Evolutionary conservation across 2,797 vertebrate species (phyloP).

Genomic region (Kryptolebias ocellatus): DNA sequence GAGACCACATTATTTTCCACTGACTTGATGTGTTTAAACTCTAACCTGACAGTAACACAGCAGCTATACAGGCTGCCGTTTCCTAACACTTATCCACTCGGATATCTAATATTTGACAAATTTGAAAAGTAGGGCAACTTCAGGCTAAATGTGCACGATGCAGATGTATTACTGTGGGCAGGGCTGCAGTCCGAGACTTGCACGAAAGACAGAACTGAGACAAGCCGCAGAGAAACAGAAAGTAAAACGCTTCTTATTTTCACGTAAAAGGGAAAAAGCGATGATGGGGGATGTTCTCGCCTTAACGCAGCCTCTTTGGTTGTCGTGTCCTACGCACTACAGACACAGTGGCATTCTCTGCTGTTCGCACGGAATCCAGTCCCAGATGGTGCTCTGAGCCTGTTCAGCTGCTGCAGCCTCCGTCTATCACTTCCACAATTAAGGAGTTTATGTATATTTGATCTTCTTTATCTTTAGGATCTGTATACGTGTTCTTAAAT

Average conservation of each 20-base stretch:
- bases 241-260: conserved; percentile 4
- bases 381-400: conserved; percentile 41
- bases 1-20: not conserved
- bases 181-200: conserved; percentile 13
- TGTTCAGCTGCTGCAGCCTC: conserved; percentile 29
- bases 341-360: conserved; percentile 18
- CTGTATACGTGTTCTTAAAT: conserved; percentile 1
- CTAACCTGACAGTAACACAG: no score
- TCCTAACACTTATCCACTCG: conserved; percentile 1
- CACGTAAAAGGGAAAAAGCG: not conserved
- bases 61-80: not conserved
- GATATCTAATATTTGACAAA: conserved; percentile 11
- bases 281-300: conserved; percentile 5
- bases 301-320: not conserved
- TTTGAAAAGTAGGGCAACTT: conserved; percentile 27
- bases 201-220: conserved; percentile 4
- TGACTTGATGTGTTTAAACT: no score
- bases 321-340: conserved; percentile 12
- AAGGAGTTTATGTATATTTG: not conserved
- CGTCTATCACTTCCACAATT: conserved; percentile 23
- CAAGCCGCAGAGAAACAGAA: not conserved
- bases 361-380: conserved; percentile 26
- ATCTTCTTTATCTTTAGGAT: not conserved
- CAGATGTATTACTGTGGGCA: conserved; percentile 13
- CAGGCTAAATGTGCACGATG: conserved; percentile 6